Base-by-base conservation (phyloP, 2,888 invertebrate species). In the Eupithecia inturbata region DNA sequence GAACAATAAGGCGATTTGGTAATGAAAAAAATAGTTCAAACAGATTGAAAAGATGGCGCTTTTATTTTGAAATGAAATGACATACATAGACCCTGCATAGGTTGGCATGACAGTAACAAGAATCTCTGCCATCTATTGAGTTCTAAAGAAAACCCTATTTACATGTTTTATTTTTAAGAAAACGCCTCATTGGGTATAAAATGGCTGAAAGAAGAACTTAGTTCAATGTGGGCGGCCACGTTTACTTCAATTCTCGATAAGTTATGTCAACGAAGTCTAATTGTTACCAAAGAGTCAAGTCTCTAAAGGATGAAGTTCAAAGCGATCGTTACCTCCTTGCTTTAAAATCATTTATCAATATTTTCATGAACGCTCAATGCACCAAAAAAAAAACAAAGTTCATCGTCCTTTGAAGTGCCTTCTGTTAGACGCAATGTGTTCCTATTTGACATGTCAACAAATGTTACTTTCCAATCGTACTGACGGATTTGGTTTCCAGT, bases 391-490 rank as follows among this genome's bases (percentile, higher is more conserved):
- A 82, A 84, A 82, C 79, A 75, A 77, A 76, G 86, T 87, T 85
- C 83, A 84, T 77, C 75, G 83, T 68, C 82, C 85, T 79, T 33
- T 78, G 69, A 76, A 82, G 82, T 77, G 84, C 80, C 82, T 82
- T 78, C 79, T 83, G 83, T 77, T 77, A 53, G 77, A 79, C 75
- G 80, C 84, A 83, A 79, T 81, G 79, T 86, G 82, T 81, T 63
- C 63, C 19, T 86, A 83, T 87, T 85, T 83, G 83, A 79, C 71
- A 68, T 82, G 82, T 86, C 83, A 83, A 85, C 84, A 87, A 80
- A 81, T 81, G 83, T 82, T 82, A 82, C 80, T 82, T 82, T 82
- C 72, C 75, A 77, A 72, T 70, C 67, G 60, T n/a, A 4, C 77
- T 14, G 64, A 76, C 72, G 60, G 72, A 76, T 78, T 74, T 33